A percentile compares a stretch with the other conserved stretches of the same genome.
Conservation (phyloP, 2,888 invertebrate species). For the Keiferia lycopersicella region DNA sequence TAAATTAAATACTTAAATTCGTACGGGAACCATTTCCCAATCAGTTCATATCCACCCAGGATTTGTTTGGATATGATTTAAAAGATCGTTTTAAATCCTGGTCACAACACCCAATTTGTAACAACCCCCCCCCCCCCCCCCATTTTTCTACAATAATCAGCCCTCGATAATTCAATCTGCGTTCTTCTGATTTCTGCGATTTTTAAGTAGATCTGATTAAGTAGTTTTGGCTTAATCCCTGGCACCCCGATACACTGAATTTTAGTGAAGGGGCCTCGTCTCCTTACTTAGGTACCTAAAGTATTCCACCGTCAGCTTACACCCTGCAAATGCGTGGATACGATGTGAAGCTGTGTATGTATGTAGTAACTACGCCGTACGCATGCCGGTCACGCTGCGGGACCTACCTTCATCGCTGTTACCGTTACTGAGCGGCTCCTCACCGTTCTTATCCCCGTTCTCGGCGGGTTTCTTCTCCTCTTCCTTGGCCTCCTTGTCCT, state of each 20-base stretch:
- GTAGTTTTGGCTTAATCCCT: no score
- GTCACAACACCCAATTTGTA: not conserved
- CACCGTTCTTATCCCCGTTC: constrained; percentile 76
- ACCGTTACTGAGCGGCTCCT: constrained; percentile 78
- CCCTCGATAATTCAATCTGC: no score
- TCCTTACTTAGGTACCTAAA: not conserved
- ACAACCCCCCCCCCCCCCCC: not conserved
- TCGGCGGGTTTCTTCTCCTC: constrained; percentile 75
- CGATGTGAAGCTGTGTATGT: constrained; percentile 52
- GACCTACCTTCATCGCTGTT: constrained; percentile 80
- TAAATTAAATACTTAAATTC: no score
- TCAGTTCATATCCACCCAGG: no score
- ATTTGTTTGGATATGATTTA: no score
- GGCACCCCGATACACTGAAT: no score
- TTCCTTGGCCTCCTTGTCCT: constrained; percentile 81
- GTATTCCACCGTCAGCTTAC: not conserved
- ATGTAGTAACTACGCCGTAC: constrained; percentile 50
- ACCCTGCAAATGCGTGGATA: constrained; percentile 28
- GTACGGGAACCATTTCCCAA: no score
- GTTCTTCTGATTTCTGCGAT: no score
- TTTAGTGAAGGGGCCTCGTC: no score
- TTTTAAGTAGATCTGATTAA: no score
- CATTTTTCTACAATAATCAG: not conserved
- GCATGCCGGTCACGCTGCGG: constrained; percentile 66
- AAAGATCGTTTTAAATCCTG: not conserved